A percentile compares a stretch with the other conserved stretches of the same genome.
phyloP scores from a whole-genome alignment of 2,888 invertebrate genomes.

The Leucoma salicis region DNA sequence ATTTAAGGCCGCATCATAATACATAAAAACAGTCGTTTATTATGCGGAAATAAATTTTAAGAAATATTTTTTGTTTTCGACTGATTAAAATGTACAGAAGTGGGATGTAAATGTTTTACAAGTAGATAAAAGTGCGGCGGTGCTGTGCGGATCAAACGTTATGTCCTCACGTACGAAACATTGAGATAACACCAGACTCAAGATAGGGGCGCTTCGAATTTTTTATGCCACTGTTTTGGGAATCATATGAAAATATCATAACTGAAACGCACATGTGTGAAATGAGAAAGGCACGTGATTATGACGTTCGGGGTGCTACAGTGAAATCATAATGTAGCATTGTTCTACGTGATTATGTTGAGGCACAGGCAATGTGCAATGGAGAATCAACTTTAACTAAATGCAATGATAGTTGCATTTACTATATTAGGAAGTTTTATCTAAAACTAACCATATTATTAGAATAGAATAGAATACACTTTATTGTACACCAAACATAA shows the following conservation, averaged over 20 bases:
- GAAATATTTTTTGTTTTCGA: conserved; percentile 61
- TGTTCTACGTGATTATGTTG: conserved; percentile 50
- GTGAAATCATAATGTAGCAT: conserved; percentile 55
- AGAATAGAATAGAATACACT: too few relatives aligned
- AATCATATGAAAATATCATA: conserved; percentile 57
- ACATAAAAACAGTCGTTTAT: conserved; percentile 52
- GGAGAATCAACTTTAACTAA: too few relatives aligned
- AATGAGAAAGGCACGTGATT: conserved; percentile 52
- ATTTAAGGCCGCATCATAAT: background rate
- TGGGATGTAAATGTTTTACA: conserved; percentile 63
- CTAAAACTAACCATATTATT: too few relatives aligned
- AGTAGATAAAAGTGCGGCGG: conserved; percentile 61
- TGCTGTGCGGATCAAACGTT: conserved; percentile 65
- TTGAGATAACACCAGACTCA: conserved; percentile 62
- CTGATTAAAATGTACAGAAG: conserved; percentile 79
- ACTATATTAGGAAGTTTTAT: too few relatives aligned
- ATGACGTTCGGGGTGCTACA: conserved; percentile 53
- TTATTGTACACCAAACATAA: too few relatives aligned
- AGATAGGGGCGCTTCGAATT: conserved; percentile 68
- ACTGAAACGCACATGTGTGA: conserved; percentile 59
- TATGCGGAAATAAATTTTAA: conserved; percentile 68
- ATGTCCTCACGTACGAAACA: conserved; percentile 64
- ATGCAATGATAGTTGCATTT: too few relatives aligned
- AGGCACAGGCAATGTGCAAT: too few relatives aligned
- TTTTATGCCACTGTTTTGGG: conserved; percentile 68